phyloP scores from a whole-genome alignment of 2,888 invertebrate genomes.

The Cyrtodaria siliqua region DNA sequence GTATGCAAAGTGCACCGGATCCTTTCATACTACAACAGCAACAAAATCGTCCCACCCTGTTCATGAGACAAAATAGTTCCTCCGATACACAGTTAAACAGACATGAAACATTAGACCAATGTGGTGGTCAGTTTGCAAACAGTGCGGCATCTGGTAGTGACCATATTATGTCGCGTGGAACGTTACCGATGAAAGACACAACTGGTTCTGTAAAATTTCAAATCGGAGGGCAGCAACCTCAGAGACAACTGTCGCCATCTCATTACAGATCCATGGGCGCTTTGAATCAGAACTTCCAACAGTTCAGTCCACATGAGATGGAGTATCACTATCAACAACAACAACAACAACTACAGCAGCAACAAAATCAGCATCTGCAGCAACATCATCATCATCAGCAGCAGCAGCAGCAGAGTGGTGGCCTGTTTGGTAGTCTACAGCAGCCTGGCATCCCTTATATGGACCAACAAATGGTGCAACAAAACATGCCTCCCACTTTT shows the following conservation, averaged over 20 bases:
- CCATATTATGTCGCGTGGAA: conserved; percentile 3
- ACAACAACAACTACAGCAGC: conserved; percentile 2
- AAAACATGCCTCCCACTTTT: background rate
- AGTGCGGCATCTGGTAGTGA: conserved; percentile 14
- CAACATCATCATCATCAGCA: too few relatives aligned
- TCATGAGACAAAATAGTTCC: conserved; percentile 87
- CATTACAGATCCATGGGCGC: conserved; percentile 13
- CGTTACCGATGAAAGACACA: conserved; percentile 30
- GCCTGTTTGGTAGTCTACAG: background rate
- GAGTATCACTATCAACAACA: conserved; percentile 12
- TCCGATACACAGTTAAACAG: conserved; percentile 89
- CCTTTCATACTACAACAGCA: conserved; percentile 64
- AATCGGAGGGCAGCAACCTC: conserved; percentile 27
- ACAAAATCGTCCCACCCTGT: conserved; percentile 76
- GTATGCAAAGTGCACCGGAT: conserved; percentile 77
- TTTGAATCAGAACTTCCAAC: conserved; percentile 5
- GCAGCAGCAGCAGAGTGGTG: background rate
- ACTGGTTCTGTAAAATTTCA: conserved; percentile 52
- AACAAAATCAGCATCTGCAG: background rate
- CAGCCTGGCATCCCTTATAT: background rate
- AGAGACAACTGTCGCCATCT: background rate
- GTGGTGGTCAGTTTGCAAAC: conserved; percentile 10
- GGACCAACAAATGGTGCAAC: background rate
- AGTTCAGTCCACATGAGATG: conserved; percentile 1
- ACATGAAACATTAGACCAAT: conserved; percentile 28